These are phyloP conservation scores for Microcebus lehilahytsara DNA, from an alignment of 2,113 vertebrate species.

Conservation along the genomic window DNA sequence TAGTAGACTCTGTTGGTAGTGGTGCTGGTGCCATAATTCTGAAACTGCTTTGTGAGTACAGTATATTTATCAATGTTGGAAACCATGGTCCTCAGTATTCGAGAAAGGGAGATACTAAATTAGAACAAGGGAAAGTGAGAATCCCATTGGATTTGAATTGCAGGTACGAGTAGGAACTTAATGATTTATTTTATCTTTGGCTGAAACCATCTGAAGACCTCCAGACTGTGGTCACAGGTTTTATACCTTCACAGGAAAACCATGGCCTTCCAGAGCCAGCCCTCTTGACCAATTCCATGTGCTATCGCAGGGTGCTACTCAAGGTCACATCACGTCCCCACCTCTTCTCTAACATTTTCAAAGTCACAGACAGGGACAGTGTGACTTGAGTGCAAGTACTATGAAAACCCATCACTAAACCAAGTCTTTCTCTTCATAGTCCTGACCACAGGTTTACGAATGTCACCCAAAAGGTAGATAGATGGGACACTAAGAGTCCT, in stretches of 20 bases:
- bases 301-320: not conserved
- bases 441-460: not conserved
- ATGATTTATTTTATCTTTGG: not conserved
- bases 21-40: not conserved
- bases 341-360: not conserved
- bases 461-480: not conserved
- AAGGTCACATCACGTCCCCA: not conserved
- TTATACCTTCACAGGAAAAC: not conserved
- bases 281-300: not conserved
- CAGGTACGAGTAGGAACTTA: not conserved
- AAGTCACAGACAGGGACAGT: not conserved
- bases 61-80: accelerated
- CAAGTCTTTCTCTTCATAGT: not conserved
- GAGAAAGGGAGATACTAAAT: too few species aligned
- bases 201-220: not conserved
- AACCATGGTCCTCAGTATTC: not conserved
- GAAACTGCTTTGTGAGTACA: not conserved
- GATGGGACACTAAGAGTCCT: not conserved
- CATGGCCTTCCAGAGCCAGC: not conserved
- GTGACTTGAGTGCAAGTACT: not conserved
- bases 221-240: not conserved
- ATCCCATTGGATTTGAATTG: not conserved
- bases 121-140: not conserved
- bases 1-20: too few species aligned
- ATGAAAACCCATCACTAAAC: too few species aligned